Evolutionary conservation across 64 coral and sea anemone species (phyloP), one percentile per base, ranked within the genome.

Genomic region (Pocillopora damicornis): DNA sequence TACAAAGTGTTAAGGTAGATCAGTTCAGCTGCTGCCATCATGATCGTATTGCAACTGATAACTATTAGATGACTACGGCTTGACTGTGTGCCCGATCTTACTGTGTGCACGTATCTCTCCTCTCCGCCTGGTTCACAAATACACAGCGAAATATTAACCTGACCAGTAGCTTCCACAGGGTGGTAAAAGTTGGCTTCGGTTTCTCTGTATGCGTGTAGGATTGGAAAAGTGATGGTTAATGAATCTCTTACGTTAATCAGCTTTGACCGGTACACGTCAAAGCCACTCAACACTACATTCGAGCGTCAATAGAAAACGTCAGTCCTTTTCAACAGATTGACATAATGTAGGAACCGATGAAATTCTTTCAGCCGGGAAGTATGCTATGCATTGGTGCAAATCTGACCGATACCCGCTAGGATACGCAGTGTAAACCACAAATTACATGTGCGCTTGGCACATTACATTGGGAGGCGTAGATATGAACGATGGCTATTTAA

Each of bases 1-100:
- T 60, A 80, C 18, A 80, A 60, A 11, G 20, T 30, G 59, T 80
- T 80, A 15, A 80, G n/a, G 78, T 58, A 80, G 17, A 80, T 25
- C 57, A 80, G 78, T 58, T 80, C 58, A 59, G 57, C 34, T 14
- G 57, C 13, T 80, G 57, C n/a, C 59, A 80, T 34, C 78, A 80
- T 80, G 37, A 76, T 76, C 7, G 75, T 13, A 67, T n/a, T 67
- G 18, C 64, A 67, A 67, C 64, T 67, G 64, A 0, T 67, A 2
- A 51, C 42, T 51, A 51, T 4, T 51, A 2, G 3, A 51, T 51
- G 42, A 51, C 64, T 67, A 15, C 17, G 12, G 62, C 62, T 63
- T 63, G 5, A 63, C 62, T 63, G 62, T 63, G 63, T 65, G 11
- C 15, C 63, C 0, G 61, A 64, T 18, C 62, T 64, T 18, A 64